Percentiles rank a stretch among this genome's conserved stretches.
phyloP scores from a whole-genome alignment of 2,113 vertebrate species.

The Pachyramphus minor region DNA sequence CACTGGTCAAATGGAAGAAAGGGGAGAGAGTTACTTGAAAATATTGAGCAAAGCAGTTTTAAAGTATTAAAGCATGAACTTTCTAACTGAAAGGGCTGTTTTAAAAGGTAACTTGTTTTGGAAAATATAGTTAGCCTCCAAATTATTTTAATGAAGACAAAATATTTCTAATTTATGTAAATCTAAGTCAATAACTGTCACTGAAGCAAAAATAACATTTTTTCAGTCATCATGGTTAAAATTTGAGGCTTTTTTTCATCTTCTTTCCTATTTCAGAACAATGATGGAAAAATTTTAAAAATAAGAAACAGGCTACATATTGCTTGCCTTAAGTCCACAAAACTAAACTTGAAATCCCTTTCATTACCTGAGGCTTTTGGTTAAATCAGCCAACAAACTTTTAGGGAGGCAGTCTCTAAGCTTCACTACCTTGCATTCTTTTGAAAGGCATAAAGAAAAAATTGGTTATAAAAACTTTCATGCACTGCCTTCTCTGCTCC shows the following conservation, averaged over 20 bases:
- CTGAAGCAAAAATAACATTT: background rate
- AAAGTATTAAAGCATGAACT: background rate
- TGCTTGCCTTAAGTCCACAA: background rate
- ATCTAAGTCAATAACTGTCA: background rate
- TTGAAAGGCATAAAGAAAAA: background rate
- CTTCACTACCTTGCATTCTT: background rate
- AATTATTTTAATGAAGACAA: background rate
- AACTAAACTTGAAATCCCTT: background rate
- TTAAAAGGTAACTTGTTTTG: background rate
- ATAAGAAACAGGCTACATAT: background rate
- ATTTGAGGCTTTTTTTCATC: background rate
- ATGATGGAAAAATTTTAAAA: background rate
- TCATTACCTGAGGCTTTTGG: background rate
- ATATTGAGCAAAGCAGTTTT: background rate
- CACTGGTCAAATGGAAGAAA: background rate
- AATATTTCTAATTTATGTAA: background rate
- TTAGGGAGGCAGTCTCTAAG: background rate
- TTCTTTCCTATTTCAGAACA: background rate
- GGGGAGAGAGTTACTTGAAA: background rate
- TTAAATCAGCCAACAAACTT: background rate
- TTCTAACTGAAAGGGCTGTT: background rate
- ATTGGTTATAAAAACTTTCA: background rate
- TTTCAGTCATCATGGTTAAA: background rate
- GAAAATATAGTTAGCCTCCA: background rate
- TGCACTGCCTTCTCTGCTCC: background rate